phyloP scores from a whole-genome alignment of 2,888 invertebrate species.

The Eristalis intricaria region DNA sequence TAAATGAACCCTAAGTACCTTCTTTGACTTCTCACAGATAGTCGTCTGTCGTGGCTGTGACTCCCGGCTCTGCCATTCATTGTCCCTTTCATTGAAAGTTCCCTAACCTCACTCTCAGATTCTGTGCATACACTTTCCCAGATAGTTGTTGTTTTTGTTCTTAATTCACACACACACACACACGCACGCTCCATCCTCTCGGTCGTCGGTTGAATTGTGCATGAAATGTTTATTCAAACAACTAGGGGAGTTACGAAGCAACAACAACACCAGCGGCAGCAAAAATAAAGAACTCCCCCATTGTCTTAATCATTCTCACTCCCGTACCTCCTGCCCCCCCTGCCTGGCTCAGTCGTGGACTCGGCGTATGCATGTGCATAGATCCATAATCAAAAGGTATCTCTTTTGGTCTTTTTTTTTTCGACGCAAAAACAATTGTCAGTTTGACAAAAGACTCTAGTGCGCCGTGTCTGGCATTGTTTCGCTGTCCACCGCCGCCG shows the following conservation, averaged over 20 bases:
- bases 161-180: slow-evolving; percentile 6
- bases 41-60: too few species aligned
- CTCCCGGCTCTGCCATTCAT: not conserved
- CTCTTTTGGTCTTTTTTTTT: slow-evolving; percentile 17
- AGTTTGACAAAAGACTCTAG: slow-evolving; percentile 38
- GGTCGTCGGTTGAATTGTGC: slow-evolving; percentile 35
- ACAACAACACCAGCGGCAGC: not conserved
- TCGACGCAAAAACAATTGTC: slow-evolving; percentile 38
- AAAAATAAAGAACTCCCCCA: slow-evolving; percentile 8
- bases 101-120: slow-evolving; percentile 30
- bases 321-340: not conserved
- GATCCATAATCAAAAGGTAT: slow-evolving; percentile 2
- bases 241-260: not conserved
- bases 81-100: slow-evolving; percentile 29
- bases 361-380: not conserved
- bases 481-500: not conserved
- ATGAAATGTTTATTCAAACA: slow-evolving; percentile 26
- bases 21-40: not conserved
- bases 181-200: not conserved
- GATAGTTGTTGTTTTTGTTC: slow-evolving; percentile 13
- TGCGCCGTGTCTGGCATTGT: slow-evolving; percentile 6
- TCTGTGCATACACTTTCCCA: slow-evolving; percentile 37
- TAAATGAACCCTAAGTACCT: not conserved
- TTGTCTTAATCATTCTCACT: not conserved
- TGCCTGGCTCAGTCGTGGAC: not conserved